Evolutionary conservation across 2,113 vertebrate species (phyloP), one percentile per base, ranked within the genome.

Genomic region (Pungitius pungitius): DNA sequence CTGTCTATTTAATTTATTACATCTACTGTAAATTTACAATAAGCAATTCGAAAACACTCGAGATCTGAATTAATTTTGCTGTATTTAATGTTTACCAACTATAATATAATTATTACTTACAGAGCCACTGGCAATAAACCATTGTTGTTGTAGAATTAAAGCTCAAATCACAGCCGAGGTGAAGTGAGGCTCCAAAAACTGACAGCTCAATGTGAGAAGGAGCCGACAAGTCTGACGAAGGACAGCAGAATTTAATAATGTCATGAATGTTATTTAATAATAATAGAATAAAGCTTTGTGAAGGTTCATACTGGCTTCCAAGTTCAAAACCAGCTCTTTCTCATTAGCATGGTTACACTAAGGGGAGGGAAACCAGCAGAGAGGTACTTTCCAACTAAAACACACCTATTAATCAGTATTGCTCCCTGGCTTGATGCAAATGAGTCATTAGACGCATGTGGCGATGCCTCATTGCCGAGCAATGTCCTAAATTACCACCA

Each of bases 381-480:
- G 51, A 42, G 84, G 81, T 85, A 86, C 79, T 85, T 80, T 90
- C 84, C 59, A 75, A 84, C 62, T 75, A 69, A 87, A 92, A 87
- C 86, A 85, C 85, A 89, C 88, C 82, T 89, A 87, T 90, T 87
- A 90, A 91, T 91, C 85, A 92, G 87, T 85, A 87, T 84, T 88
- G 86, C 85, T 90, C 75, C 77, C 78, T 72, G 76, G 81, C 79
- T 82, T 80, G 67, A 85, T 87, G 77, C 87, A 91, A 90, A 91
- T 92, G 85, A 89, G 73, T 91, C 89, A 92, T 91, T 92, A 92
- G 85, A 82, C 82, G 64, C 59, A 85, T 86, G 83, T 89, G 91
- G 92, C 88, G 82, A 90, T 81, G 83, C 87, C 81, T 93, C 84
- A 89, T 89, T 88, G 76, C 81, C 78, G 87, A 82, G 83, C 84